phyloP scores from a whole-genome alignment of 2,113 vertebrate genomes.

The Salvelinus fontinalis region DNA sequence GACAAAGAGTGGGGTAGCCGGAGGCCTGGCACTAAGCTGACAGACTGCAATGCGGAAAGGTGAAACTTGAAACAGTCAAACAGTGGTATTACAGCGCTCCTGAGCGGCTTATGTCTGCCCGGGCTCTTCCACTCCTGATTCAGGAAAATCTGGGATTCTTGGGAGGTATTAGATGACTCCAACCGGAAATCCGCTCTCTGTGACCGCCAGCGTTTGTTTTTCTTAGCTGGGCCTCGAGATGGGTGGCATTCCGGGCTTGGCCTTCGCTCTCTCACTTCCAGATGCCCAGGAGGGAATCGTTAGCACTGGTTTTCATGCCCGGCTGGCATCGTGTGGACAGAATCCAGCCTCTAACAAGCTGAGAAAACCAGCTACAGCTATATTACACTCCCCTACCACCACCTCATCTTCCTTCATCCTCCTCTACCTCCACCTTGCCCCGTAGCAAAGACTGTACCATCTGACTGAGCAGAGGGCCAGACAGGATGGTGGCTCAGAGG shows the following conservation, averaged over 20 bases:
- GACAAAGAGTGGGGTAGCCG: constrained; percentile 6
- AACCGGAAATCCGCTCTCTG: constrained; percentile 69
- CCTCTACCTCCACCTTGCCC: constrained; percentile 43
- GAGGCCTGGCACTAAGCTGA: constrained; percentile 39
- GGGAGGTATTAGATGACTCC: constrained; percentile 67
- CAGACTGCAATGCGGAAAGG: constrained; percentile 41
- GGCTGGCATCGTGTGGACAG: constrained; percentile 60
- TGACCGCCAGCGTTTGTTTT: constrained; percentile 68
- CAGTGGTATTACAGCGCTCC: constrained; percentile 48
- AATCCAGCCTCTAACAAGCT: constrained; percentile 60
- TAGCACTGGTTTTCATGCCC: constrained; percentile 64
- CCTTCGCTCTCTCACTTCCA: constrained; percentile 56
- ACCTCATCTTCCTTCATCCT: too few relatives aligned
- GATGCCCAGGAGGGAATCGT: constrained; percentile 63
- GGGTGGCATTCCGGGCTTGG: constrained; percentile 67
- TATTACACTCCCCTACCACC: too few relatives aligned
- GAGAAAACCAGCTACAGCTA: constrained; percentile 52
- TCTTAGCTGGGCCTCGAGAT: constrained; percentile 61
- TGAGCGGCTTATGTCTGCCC: constrained; percentile 46
- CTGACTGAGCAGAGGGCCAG: constrained; percentile 35
- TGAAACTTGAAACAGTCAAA: constrained; percentile 40
- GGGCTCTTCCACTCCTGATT: constrained; percentile 52
- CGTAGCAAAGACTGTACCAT: constrained; percentile 50
- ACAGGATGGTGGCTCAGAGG: constrained; percentile 37
- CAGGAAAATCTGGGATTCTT: constrained; percentile 64